Base-by-base conservation (phyloP, 1,140 invertebrate species). In the Drosophila lini region DNA sequence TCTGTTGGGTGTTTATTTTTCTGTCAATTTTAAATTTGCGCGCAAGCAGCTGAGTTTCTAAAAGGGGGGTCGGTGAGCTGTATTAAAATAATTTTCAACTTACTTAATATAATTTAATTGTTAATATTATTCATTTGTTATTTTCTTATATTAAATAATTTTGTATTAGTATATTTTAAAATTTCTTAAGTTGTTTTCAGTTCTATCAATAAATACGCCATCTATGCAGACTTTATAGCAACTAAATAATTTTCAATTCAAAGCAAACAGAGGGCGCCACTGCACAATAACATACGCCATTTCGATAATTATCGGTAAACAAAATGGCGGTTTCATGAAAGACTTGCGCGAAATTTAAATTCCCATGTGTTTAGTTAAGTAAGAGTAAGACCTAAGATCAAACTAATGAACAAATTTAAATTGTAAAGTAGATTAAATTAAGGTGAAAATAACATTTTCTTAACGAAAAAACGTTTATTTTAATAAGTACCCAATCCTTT, bases 281-380 rank as follows among this genome's bases (percentile, higher is more conserved):
- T 15, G 13, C 2, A 2, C 11, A 8, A 53, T 52, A 19, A 10
- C 6, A 5, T 13, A 19, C 4, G 16, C 3, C 16, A 15, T 52
- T 22, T 53, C 4, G 7, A 53, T 53, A 38, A 10, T 53, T 36
- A 38, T 53, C 19, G 34, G 22, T 53, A 36, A 53, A 38, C 52
- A 53, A 53, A 53, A 53, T 53, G 52, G 52, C 4, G 19, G 3
- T 15, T 38, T 36, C 2, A 10, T 22, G 32, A 2, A 13, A 15
- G 2, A 15, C 10, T 5, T 8, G 50, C 19, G 52, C 13, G 8
- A 3, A n/a, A 22, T 36, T 53, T 6, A 36, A 53, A 22, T 9
- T 9, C 1, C 9, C 2, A 3, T 5, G 5, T 9, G 1, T 15
- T 22, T 9, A 1, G 4, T 36, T 10, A 10, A 2, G 9, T 15